phyloP scores from a whole-genome alignment of 2,797 vertebrate species.

The Brachymystax lenok region DNA sequence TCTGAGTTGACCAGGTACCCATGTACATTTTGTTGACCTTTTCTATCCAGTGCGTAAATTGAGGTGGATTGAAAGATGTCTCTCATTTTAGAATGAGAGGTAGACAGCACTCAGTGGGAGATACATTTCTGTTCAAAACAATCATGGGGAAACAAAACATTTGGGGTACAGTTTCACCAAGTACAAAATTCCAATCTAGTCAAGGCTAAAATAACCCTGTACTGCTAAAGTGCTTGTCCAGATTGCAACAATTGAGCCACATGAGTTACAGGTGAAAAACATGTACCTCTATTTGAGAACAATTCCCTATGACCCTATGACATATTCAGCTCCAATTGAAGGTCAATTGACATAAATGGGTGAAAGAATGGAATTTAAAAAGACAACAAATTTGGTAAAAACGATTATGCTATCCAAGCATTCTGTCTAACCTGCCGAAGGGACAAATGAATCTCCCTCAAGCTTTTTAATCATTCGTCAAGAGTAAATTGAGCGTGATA shows the following conservation, averaged over 20 bases:
- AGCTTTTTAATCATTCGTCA: neutral
- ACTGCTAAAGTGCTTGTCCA: neutral
- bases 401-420: neutral
- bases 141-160: neutral
- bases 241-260: neutral
- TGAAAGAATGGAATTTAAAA: neutral
- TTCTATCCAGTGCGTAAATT: neutral
- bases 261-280: neutral
- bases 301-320: neutral
- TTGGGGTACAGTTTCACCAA: neutral
- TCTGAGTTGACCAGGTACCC: neutral
- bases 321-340: neutral
- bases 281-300: neutral
- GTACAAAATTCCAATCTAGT: neutral
- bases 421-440: neutral
- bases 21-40: neutral
- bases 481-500: neutral
- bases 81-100: neutral
- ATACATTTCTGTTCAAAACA: neutral
- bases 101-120: neutral
- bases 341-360: neutral
- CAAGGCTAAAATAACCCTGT: neutral
- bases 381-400: neutral
- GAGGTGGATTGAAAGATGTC: neutral
- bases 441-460: neutral